phyloP scores from a whole-genome alignment of 2,797 vertebrate genomes.

The Hybognathus amarus region DNA sequence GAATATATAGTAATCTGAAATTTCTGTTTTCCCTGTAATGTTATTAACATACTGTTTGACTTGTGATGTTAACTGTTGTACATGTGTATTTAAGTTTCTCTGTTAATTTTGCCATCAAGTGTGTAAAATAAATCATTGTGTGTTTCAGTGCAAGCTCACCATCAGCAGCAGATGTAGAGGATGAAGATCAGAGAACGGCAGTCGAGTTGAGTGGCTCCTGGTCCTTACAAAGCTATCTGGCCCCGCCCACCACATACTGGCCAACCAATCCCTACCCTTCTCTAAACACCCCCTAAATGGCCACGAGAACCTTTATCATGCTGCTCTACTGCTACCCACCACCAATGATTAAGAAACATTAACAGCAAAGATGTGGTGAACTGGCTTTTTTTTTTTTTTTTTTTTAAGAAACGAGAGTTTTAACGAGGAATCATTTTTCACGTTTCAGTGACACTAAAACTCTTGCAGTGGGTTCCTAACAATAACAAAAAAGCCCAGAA shows the following conservation, averaged over 20 bases:
- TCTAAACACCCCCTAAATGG: slow-evolving; percentile 82
- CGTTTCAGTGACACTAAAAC: slow-evolving; percentile 56
- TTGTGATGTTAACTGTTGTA: not conserved
- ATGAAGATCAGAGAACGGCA: slow-evolving; percentile 62
- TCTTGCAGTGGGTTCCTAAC: slow-evolving; percentile 71
- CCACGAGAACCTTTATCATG: slow-evolving; percentile 83
- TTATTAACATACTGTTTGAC: not conserved
- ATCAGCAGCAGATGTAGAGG: slow-evolving; percentile 98
- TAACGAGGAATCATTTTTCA: slow-evolving; percentile 70
- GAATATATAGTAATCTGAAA: not conserved
- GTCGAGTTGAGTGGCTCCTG: slow-evolving; percentile 35
- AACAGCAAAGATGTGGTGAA: slow-evolving; percentile 92
- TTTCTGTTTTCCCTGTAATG: not conserved
- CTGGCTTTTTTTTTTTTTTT: slow-evolving; percentile 47
- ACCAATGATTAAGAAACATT: slow-evolving; percentile 91
- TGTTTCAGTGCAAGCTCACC: slow-evolving; percentile 93
- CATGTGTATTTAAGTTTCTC: not conserved
- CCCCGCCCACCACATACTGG: slow-evolving; percentile 66
- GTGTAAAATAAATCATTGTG: slow-evolving; percentile 52
- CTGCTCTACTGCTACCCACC: slow-evolving; percentile 78
- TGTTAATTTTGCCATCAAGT: not conserved
- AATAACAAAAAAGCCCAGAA: slow-evolving; percentile 65
- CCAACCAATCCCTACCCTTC: slow-evolving; percentile 73
- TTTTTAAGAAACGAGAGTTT: slow-evolving; percentile 74
- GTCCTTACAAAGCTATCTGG: slow-evolving; percentile 81